These are phyloP conservation scores for Dendrocincla tyrannina DNA, from an alignment of 2,797 vertebrate species.

Conservation along the genomic window DNA sequence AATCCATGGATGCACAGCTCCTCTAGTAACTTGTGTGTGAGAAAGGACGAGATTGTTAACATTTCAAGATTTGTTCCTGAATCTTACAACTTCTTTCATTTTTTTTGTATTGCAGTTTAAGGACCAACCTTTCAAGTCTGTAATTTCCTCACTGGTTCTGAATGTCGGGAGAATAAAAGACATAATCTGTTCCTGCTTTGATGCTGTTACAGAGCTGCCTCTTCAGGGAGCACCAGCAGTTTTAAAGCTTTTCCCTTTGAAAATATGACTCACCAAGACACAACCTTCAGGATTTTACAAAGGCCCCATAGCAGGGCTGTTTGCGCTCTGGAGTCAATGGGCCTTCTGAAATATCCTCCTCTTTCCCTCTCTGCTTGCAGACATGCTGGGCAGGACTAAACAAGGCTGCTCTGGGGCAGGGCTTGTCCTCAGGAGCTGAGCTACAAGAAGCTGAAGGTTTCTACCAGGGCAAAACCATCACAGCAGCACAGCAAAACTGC, in stretches of 20 bases:
- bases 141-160: constrained; percentile 38
- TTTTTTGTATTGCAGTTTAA: not conserved
- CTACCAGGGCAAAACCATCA: not conserved
- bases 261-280: not conserved
- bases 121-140: constrained; percentile 20
- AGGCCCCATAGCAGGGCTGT: not conserved
- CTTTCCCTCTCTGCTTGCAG: not conserved
- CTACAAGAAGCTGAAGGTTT: not conserved
- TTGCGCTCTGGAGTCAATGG: not conserved
- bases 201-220: constrained; percentile 38
- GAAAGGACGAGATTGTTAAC: not conserved
- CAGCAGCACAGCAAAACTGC: not conserved
- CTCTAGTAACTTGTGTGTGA: not conserved
- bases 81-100: not conserved
- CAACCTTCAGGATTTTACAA: constrained; percentile 6
- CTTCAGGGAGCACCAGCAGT: constrained; percentile 34
- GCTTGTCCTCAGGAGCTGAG: not conserved
- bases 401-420: not conserved
- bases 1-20: not conserved
- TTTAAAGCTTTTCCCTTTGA: constrained; percentile 30
- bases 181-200: constrained; percentile 36
- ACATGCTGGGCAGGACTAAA: not conserved
- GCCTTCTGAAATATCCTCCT: not conserved
- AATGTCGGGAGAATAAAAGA: constrained; percentile 17
- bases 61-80: not conserved